Percentiles rank a stretch among this genome's conserved stretches.
Conservation (phyloP, 2,797 vertebrate species). For the Busarellus nigricollis region DNA sequence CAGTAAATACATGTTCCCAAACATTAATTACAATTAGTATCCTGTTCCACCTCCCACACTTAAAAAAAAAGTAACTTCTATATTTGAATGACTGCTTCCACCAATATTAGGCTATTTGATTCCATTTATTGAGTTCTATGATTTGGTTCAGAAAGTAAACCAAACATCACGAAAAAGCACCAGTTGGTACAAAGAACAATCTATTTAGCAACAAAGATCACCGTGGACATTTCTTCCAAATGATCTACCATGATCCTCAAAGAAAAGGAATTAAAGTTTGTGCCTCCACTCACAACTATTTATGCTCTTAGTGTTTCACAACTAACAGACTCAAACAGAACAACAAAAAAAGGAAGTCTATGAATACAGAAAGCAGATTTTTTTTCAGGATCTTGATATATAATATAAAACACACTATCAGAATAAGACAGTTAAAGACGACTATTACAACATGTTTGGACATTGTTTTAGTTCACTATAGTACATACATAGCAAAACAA, state of each 20-base stretch:
- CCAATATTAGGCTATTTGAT: not conserved
- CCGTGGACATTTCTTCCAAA: not conserved
- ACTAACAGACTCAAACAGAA: not conserved
- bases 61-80: not conserved
- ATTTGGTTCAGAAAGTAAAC: not conserved
- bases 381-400: not conserved
- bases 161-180: not conserved
- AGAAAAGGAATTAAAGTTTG: not conserved
- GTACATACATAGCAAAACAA: not conserved
- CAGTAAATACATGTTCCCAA: not conserved
- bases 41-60: not conserved
- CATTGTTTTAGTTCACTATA: not conserved
- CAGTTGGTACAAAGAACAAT: not conserved
- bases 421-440: rapidly evolving
- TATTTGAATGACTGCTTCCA: not conserved
- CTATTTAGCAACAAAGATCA: not conserved
- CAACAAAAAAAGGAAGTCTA: not conserved
- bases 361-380: not conserved
- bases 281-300: not conserved
- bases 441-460: not conserved
- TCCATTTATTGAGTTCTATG: not conserved
- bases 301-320: not conserved
- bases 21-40: not conserved
- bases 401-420: not conserved
- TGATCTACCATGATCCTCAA: not conserved